Evolutionary conservation across 2,113 vertebrate species (phyloP).

Genomic region (Panthera tigris): DNA sequence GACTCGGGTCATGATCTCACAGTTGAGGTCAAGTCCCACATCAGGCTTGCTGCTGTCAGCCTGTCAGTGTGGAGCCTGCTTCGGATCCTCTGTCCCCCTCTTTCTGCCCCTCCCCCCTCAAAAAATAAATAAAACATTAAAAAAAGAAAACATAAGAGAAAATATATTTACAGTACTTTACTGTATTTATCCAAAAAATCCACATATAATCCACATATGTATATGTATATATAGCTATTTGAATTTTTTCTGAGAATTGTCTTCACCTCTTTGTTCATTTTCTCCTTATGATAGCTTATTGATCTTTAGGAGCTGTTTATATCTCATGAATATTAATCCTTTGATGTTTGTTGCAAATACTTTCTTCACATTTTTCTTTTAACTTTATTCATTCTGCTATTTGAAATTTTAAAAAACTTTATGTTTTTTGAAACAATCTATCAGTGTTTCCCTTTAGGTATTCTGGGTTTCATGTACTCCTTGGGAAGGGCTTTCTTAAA

Average conservation of each 20-base stretch:
- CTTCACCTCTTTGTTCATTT: neutral
- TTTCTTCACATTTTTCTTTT: neutral
- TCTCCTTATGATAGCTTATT: neutral
- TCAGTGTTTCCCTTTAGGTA: neutral
- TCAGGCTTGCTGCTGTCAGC: no score
- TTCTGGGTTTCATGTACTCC: neutral
- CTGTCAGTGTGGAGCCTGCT: no score
- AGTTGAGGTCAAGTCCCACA: no score
- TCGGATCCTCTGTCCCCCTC: no score
- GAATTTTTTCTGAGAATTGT: neutral
- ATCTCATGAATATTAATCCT: neutral
- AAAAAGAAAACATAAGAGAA: neutral
- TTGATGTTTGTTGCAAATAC: neutral
- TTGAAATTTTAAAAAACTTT: neutral
- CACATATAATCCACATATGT: neutral
- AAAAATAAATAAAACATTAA: no score
- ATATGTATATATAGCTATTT: neutral
- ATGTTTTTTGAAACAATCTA: neutral
- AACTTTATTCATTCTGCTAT: neutral
- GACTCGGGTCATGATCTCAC: no score
- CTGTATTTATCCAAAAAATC: neutral
- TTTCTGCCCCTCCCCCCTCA: no score
- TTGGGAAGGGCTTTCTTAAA: neutral
- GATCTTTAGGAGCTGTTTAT: neutral
- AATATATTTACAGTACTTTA: neutral